Percentiles rank a stretch among this genome's conserved stretches.
These are phyloP conservation scores for Thelaira solivaga DNA, from an alignment of 2,888 invertebrate species.

Conservation along the genomic window DNA sequence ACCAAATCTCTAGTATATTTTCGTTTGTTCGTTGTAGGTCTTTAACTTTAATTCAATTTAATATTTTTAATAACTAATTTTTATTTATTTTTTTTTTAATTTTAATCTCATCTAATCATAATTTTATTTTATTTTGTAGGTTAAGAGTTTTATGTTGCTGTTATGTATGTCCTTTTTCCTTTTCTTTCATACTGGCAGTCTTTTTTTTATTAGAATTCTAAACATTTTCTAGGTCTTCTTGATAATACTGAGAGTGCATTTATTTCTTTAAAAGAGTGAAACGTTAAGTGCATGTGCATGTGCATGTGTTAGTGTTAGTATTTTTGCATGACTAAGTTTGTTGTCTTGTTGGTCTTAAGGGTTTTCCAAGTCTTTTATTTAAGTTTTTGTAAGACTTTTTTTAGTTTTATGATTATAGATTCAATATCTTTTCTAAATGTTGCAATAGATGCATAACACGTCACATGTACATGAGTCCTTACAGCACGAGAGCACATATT, in stretches of 20 bases:
- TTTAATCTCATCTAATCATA: constrained; percentile 19
- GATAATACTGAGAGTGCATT: too few species aligned
- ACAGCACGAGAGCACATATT: neutral
- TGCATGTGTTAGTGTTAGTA: neutral
- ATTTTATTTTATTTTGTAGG: constrained; percentile 12
- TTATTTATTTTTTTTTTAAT: neutral
- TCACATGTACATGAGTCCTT: neutral
- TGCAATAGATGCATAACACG: constrained; percentile 14
- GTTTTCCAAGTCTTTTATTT: constrained; percentile 43
- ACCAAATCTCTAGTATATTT: neutral
- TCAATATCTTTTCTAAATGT: constrained; percentile 43
- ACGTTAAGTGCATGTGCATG: neutral
- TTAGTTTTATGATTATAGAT: constrained; percentile 51
- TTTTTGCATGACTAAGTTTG: constrained; percentile 5
- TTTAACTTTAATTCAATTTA: neutral
- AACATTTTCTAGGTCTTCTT: constrained; percentile 38
- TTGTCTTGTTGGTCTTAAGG: constrained; percentile 38
- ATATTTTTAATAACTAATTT: neutral
- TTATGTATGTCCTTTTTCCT: neutral
- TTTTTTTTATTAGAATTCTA: constrained; percentile 48
- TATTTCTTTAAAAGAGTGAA: too few species aligned
- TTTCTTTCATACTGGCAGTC: constrained; percentile 18
- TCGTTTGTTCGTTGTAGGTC: too few species aligned
- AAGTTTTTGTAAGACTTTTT: constrained; percentile 31
- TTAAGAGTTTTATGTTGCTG: too few species aligned